A percentile compares a stretch with the other conserved stretches of the same genome.
Conservation (phyloP, 2,888 invertebrate genomes). For the Prostheceraeus crozeri region DNA sequence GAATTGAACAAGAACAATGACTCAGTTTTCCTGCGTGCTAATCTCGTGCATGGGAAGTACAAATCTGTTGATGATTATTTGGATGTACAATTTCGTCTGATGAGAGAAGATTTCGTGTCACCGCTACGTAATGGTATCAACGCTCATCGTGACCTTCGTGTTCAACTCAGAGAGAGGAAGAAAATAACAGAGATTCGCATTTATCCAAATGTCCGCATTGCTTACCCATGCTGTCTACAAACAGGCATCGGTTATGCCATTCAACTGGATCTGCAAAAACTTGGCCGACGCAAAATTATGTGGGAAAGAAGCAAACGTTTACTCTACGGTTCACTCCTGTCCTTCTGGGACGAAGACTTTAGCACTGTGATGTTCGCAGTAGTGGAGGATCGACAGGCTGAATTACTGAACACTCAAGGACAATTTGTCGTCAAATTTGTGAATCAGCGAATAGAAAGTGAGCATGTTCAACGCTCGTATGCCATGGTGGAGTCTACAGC, state of each 20-base stretch:
- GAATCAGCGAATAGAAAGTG: too few species aligned
- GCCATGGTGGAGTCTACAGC: conserved; percentile 68
- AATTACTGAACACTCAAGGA: too few species aligned
- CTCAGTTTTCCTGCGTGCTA: conserved; percentile 59
- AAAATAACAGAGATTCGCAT: too few species aligned
- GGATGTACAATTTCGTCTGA: conserved; percentile 67
- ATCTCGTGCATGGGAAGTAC: conserved; percentile 64
- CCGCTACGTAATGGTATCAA: conserved; percentile 68
- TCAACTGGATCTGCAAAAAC: conserved; percentile 43
- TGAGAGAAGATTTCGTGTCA: conserved; percentile 72
- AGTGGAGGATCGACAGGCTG: conserved; percentile 63
- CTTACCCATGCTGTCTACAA: conserved; percentile 43
- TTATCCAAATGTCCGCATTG: conserved; percentile 47
- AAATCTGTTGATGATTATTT: conserved; percentile 66
- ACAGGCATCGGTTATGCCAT: conserved; percentile 45
- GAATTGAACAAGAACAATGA: conserved; percentile 47
- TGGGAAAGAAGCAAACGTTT: conserved; percentile 62
- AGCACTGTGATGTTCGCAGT: conserved; percentile 65
- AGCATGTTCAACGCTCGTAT: too few species aligned
- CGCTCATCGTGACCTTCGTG: conserved; percentile 63
- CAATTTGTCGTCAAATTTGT: too few species aligned
- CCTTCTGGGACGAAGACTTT: conserved; percentile 67
- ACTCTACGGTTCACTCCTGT: conserved; percentile 66
- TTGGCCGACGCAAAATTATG: conserved; percentile 38
- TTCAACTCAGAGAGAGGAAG: conserved; percentile 44